A percentile compares a stretch with the other conserved stretches of the same genome.
These are phyloP conservation scores for Protaetia brevitarsis DNA, from an alignment of 1,140 invertebrate genomes.

Conservation along the genomic window DNA sequence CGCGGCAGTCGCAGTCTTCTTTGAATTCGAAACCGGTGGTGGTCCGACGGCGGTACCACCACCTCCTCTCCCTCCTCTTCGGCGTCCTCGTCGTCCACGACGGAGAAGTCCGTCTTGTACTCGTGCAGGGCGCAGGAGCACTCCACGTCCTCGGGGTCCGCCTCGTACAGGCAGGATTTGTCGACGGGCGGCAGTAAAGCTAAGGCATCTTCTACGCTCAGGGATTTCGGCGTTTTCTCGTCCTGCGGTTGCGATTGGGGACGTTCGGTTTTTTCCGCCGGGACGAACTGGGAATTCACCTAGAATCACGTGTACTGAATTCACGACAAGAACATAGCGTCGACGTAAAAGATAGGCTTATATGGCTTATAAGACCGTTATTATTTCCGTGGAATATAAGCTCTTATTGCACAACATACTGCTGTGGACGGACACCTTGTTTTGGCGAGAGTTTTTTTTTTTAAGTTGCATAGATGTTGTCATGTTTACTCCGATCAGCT, in stretches of 20 bases:
- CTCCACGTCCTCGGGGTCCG: not conserved
- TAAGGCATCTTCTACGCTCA: constrained; percentile 42
- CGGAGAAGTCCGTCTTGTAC: constrained; percentile 3
- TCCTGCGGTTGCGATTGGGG: not conserved
- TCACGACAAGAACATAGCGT: no score
- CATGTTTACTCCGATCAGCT: no score
- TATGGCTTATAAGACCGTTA: no score
- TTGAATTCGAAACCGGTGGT: constrained; percentile 25
- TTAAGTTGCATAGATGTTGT: no score
- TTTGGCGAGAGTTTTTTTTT: not conserved
- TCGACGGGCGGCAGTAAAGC: constrained; percentile 43
- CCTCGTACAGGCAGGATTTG: constrained; percentile 26
- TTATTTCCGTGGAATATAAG: not conserved
- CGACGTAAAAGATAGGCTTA: no score
- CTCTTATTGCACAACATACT: not conserved
- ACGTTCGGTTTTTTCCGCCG: not conserved
- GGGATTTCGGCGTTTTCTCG: constrained; percentile 22
- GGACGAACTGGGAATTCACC: not conserved
- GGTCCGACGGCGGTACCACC: not conserved
- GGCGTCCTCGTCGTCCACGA: constrained; percentile 26
- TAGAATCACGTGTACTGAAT: no score
- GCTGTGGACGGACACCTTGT: no score
- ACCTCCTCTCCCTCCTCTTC: constrained; percentile 24
- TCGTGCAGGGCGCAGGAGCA: constrained; percentile 20
- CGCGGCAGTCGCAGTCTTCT: constrained; percentile 40